phyloP scores from a whole-genome alignment of 2,113 vertebrate species.

The Crotalus horridus region DNA sequence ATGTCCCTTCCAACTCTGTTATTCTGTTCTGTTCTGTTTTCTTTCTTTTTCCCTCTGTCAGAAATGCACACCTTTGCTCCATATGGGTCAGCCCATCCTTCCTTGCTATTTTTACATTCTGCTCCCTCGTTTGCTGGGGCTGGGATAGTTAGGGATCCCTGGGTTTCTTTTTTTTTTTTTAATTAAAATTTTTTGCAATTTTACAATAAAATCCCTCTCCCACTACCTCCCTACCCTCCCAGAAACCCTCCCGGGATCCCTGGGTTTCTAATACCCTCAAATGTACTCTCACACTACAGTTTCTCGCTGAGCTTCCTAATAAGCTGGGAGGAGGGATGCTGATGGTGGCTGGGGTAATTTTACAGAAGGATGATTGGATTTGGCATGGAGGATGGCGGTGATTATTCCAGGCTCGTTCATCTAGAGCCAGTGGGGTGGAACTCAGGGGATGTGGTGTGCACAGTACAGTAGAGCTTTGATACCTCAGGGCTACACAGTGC shows the following conservation, averaged over 20 bases:
- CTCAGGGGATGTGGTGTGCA: neutral
- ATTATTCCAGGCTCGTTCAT: neutral
- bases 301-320: neutral
- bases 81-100: neutral
- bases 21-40: neutral
- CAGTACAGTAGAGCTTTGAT: neutral
- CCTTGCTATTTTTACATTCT: neutral
- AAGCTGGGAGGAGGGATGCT: no score
- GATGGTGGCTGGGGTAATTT: neutral
- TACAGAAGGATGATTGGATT: neutral
- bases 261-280: neutral
- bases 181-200: no score
- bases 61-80: neutral
- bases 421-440: neutral
- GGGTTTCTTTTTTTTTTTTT: no score
- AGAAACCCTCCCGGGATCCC: no score
- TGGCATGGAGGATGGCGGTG: neutral
- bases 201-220: no score
- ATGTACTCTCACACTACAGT: neutral
- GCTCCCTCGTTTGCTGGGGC: neutral
- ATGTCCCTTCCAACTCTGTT: neutral
- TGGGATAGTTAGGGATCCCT: neutral
- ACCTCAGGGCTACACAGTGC: neutral
- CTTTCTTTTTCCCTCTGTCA: neutral
- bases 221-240: no score